Evolutionary conservation across 2,113 vertebrate genomes (phyloP).

Genomic region (Scopus umbretta): DNA sequence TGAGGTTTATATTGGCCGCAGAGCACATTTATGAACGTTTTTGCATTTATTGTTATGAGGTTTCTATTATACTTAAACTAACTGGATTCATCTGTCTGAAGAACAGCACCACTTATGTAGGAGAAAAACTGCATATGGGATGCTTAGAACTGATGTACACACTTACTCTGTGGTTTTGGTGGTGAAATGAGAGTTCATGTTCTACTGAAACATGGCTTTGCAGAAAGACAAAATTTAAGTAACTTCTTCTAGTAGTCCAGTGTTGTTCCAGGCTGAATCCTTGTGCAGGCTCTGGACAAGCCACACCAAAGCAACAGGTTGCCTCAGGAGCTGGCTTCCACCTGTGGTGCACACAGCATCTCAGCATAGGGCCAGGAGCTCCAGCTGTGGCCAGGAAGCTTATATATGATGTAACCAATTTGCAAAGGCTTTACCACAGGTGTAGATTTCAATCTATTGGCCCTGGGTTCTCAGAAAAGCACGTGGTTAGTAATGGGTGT

Average conservation of each 20-base stretch:
- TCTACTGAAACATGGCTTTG: background rate
- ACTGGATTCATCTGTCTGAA: background rate
- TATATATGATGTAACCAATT: accelerated
- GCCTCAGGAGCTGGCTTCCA: background rate
- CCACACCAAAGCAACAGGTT: background rate
- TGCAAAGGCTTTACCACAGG: background rate
- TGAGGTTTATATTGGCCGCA: background rate
- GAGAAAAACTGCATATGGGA: background rate
- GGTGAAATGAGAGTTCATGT: background rate
- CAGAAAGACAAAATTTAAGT: background rate
- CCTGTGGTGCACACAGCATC: accelerated
- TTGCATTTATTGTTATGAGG: background rate
- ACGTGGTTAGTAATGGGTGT: background rate
- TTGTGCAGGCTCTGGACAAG: background rate
- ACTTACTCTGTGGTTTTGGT: background rate
- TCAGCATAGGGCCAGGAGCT: background rate
- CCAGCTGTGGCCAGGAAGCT: background rate
- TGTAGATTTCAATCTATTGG: background rate
- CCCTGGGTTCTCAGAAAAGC: background rate
- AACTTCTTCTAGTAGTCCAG: background rate
- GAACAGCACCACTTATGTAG: background rate
- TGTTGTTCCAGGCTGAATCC: background rate
- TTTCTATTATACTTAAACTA: background rate
- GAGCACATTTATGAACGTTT: background rate
- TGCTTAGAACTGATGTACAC: background rate